Base-by-base conservation (phyloP, 2,797 vertebrate species). In the Philypnodon macrostomus region DNA sequence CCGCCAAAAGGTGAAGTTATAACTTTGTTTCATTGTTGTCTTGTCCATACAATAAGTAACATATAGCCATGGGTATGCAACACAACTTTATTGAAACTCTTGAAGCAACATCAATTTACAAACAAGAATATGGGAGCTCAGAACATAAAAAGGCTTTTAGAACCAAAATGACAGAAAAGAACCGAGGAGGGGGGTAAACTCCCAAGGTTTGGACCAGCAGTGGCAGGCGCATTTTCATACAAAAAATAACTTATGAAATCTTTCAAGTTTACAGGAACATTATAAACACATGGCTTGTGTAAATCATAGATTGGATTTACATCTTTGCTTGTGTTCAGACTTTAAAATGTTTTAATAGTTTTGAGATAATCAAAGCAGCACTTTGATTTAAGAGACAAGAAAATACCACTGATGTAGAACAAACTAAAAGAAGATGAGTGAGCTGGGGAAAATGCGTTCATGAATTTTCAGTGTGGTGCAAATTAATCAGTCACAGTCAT, bases 1-100 rank as follows among this genome's bases (percentile, higher is more conserved):
- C 32, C 27, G 1, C 2, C 53, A 18, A 26, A 23, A 12, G 31
- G 6, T 18, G 31, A 35, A 47, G 9, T 19, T n/a, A n/a, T n/a
- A n/a, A n/a, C n/a, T n/a, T n/a, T n/a, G n/a, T n/a, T n/a, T n/a
- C n/a, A n/a, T n/a, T n/a, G n/a, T n/a, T n/a, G n/a, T n/a, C n/a
- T n/a, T n/a, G n/a, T n/a, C n/a, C n/a, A n/a, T n/a, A n/a, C 24
- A 70, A 46, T 47, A 58, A 71, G 34, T 4, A 35, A 52, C 15
- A n/a, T 40, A 16, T 67, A 77, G 65, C 19, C 79, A 63, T 42
- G 34, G 66, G 77, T 79, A 89, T 76, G 85, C 85, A 91, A 89
- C 88, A 90, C 89, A 89, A 87, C 86, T 93, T 89, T 89, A 92
- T 88, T 90, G 88, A 90, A 92, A 90, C 80, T 87, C 67, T 87